Conservation (phyloP, 1,140 invertebrate species). For the Caenorhabditis tropicalis region DNA sequence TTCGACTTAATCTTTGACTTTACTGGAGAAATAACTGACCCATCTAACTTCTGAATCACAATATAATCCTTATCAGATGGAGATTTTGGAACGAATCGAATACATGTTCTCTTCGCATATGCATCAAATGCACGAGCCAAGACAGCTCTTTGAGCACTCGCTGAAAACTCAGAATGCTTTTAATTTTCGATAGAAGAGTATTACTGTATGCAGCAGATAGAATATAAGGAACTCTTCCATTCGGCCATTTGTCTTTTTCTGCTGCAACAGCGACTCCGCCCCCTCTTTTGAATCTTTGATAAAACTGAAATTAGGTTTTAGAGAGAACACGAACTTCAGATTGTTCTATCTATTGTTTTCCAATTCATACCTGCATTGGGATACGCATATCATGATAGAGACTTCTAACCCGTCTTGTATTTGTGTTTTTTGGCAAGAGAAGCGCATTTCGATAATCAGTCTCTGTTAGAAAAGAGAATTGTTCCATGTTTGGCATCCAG, state of each 20-base stretch:
- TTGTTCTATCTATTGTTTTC: too few relatives aligned
- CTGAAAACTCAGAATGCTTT: conserved; percentile 54
- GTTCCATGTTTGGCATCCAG: conserved; percentile 28
- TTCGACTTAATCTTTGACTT: too few relatives aligned
- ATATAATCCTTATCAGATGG: conserved; percentile 66
- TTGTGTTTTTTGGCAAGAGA: not conserved
- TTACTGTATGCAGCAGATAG: conserved; percentile 70
- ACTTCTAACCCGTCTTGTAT: conserved; percentile 21
- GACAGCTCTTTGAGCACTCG: conserved; percentile 64
- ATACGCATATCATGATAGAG: conserved; percentile 54
- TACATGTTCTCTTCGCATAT: conserved; percentile 68
- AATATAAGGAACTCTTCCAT: conserved; percentile 68
- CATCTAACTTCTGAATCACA: conserved; percentile 69
- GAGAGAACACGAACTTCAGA: too few relatives aligned
- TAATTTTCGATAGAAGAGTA: too few relatives aligned
- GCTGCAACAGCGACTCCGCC: conserved; percentile 67
- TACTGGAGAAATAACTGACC: conserved; percentile 54
- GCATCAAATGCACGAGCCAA: conserved; percentile 65
- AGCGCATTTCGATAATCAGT: conserved; percentile 45
- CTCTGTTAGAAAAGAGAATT: conserved; percentile 49
- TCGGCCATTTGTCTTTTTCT: conserved; percentile 71
- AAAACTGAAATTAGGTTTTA: too few relatives aligned
- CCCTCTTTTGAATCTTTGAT: conserved; percentile 52
- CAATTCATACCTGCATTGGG: conserved; percentile 42
- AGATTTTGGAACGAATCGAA: conserved; percentile 70